Base-by-base conservation (phyloP, 2,888 invertebrate species). In the Troides oblongomaculatus region DNA sequence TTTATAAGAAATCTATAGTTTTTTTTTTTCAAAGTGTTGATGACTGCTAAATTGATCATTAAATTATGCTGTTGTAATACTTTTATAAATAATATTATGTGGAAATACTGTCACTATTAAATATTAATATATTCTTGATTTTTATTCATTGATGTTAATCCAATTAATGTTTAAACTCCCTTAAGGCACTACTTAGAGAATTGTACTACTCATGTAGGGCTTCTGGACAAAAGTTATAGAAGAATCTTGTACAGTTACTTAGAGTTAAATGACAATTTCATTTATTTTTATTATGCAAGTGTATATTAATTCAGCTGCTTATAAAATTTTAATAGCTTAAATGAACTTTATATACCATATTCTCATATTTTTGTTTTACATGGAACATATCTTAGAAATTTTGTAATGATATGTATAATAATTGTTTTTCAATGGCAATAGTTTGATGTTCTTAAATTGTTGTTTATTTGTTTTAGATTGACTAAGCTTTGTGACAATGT, bases 401-500 rank as follows among this genome's bases (percentile, higher is more conserved):
- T 39, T 39, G 39, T 8, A 39, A 39, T 39, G 21, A 21, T 21
- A 39, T 39, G 2, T 43, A 43, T 46, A 46, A 14, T 46, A 46
- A 46, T 17, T 46, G 46, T 46, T 12, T 46, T 46, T 46, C 14
- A 14, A 14, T 12, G 2, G 14, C 12, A 14, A 14, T 14, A 14
- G 12, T 46, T 12, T 46, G 14, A 0, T 14, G 12, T 14, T 12
- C 6, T n/a, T 7, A 6, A 53, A 18, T n/a, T 53, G n/a, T 53
- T 5, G 18, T 53, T 66, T 43, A 65, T 58, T 69, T 70, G 60
- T 73, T 74, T 43, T 66, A 70, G 70, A 66, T 70, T 66, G 10
- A 50, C 6, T 30, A 30, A 30, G 59, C 30, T 6, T 56, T 69
- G 56, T 56, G 68, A 94, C 90, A 92, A 97, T 97, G 97, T 93